Conservation (phyloP, 2,888 invertebrate genomes). For the Stenchaetothrips biformis region DNA sequence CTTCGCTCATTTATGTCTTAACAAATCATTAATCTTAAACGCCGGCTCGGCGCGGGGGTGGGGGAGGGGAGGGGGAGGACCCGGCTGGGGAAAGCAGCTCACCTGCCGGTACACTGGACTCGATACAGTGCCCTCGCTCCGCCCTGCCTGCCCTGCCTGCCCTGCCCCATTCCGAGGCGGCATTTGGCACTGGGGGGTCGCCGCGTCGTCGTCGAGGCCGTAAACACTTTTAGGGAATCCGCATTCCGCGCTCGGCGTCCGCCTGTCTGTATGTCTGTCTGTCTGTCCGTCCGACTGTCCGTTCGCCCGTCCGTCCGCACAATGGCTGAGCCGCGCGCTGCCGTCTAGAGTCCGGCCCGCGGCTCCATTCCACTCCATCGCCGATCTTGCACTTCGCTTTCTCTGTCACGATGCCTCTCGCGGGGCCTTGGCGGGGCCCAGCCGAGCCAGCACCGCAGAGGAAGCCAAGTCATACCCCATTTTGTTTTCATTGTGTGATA, state of each 20-base stretch:
- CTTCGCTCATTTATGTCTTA: too few relatives aligned
- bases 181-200: neutral
- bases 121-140: neutral
- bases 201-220: neutral
- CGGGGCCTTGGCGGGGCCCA: neutral
- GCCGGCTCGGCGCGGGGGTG: too few relatives aligned
- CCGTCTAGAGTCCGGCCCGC: neutral
- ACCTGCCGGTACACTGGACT: neutral
- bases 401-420: constrained; percentile 16
- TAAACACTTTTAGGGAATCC: neutral
- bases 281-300: neutral
- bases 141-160: neutral
- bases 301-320: neutral
- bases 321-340: neutral
- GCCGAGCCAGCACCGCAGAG: neutral
- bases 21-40: too few relatives aligned
- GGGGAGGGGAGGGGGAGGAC: too few relatives aligned
- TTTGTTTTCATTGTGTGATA: too few relatives aligned
- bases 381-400: neutral
- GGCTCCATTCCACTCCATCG: neutral
- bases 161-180: neutral
- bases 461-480: neutral
- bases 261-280: neutral
- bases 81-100: neutral
- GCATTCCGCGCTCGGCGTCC: neutral